Evolutionary conservation across 1,140 invertebrate species (phyloP).

Genomic region (Halesus radiatus): DNA sequence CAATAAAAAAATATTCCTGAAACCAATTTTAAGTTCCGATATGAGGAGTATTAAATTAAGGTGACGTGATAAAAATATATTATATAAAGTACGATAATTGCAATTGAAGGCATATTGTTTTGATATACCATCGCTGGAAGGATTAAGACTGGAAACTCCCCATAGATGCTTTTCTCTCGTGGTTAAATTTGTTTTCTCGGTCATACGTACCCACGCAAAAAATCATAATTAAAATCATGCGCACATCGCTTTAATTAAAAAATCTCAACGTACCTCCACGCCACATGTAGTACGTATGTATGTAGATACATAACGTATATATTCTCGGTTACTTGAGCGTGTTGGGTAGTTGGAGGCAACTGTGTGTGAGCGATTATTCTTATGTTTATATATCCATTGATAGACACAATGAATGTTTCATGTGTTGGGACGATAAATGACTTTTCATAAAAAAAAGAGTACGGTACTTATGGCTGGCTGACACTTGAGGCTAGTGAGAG

Average conservation of each 20-base stretch:
- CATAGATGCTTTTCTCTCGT: conserved; percentile 3
- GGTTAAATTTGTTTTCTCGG: conserved; percentile 43
- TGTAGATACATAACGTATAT: background rate
- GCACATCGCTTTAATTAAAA: conserved; percentile 57
- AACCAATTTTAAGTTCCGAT: too few relatives aligned
- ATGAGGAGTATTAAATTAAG: too few relatives aligned
- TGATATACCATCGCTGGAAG: too few relatives aligned
- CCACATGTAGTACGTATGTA: background rate
- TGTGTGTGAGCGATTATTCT: conserved; percentile 43
- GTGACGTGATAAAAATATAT: too few relatives aligned
- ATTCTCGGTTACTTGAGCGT: conserved; percentile 16
- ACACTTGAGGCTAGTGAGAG: conserved; percentile 3
- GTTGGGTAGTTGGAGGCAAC: background rate
- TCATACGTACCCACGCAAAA: conserved; percentile 55
- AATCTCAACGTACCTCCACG: conserved; percentile 30
- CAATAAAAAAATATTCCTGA: too few relatives aligned
- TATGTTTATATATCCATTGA: conserved; percentile 47
- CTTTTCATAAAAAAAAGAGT: conserved; percentile 50
- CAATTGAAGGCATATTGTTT: too few relatives aligned
- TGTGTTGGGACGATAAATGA: conserved; percentile 49
- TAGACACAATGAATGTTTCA: conserved; percentile 50
- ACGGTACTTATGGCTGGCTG: conserved; percentile 25
- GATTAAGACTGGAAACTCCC: conserved; percentile 4
- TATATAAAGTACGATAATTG: too few relatives aligned
- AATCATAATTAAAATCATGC: conserved; percentile 58